A percentile compares a stretch with the other conserved stretches of the same genome.
These are phyloP conservation scores for Sebastes elongatus DNA, from an alignment of 2,797 vertebrate species.

Conservation along the genomic window DNA sequence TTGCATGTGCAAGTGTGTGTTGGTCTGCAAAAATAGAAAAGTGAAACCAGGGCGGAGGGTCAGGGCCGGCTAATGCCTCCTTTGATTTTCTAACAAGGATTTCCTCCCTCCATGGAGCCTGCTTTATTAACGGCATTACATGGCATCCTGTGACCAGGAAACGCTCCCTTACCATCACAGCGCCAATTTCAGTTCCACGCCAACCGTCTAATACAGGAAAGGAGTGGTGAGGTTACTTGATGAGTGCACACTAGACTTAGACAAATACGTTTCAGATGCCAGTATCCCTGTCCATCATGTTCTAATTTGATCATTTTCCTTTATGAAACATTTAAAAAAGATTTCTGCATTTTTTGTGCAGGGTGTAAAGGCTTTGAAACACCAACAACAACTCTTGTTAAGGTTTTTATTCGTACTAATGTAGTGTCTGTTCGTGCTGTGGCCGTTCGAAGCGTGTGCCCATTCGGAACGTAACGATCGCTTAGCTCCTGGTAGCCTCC, in stretches of 20 bases:
- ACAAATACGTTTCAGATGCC: not conserved
- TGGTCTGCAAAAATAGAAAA: constrained; percentile 27
- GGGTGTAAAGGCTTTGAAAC: not conserved
- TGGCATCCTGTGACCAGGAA: constrained; percentile 66
- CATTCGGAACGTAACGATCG: too few relatives aligned
- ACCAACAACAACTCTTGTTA: not conserved
- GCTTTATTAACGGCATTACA: constrained; percentile 67
- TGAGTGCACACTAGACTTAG: not conserved
- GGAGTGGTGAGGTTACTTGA: not conserved
- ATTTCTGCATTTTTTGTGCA: not conserved
- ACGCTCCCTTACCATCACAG: constrained; percentile 42
- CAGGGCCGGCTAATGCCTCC: constrained; percentile 47
- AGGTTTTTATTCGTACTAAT: not conserved
- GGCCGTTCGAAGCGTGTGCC: too few relatives aligned
- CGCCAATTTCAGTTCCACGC: constrained; percentile 6
- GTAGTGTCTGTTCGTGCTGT: too few relatives aligned
- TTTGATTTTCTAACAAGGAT: constrained; percentile 69
- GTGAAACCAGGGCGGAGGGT: constrained; percentile 31
- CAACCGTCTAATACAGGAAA: not conserved
- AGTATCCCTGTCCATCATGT: too few relatives aligned
- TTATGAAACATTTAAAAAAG: fast-evolving
- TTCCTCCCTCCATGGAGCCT: constrained; percentile 55
- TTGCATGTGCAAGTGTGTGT: not conserved
- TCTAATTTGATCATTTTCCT: not conserved
- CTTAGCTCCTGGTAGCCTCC: too few relatives aligned